Percentiles rank a stretch among this genome's conserved stretches.
Evolutionary conservation across 2,888 invertebrate genomes (phyloP).

Genomic region (Torymus aiolomorphi): DNA sequence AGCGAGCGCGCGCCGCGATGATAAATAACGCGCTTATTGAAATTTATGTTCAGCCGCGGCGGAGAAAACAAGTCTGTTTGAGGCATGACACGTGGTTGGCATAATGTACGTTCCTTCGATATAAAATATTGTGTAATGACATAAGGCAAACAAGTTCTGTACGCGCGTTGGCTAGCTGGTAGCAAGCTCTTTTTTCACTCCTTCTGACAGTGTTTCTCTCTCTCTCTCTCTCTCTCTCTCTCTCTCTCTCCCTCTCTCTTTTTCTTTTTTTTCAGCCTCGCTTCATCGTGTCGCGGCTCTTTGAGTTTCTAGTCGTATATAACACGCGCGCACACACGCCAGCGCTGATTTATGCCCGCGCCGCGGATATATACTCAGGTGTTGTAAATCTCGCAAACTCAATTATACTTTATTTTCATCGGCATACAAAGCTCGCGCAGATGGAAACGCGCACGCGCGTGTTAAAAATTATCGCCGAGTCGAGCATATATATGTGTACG

Average conservation of each 20-base stretch:
- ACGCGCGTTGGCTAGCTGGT: not conserved
- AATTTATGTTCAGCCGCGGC: constrained; percentile 44
- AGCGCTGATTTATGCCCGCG: constrained; percentile 38
- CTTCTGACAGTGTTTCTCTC: not conserved
- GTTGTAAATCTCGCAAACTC: constrained; percentile 57
- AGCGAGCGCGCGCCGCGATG: constrained; percentile 18
- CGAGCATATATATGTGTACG: not conserved
- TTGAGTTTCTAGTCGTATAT: constrained; percentile 36
- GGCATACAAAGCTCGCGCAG: constrained; percentile 15
- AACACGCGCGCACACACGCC: not conserved
- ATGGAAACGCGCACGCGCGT: constrained; percentile 11
- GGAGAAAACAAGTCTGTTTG: constrained; percentile 51
- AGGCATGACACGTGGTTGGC: constrained; percentile 49
- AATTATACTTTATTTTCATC: constrained; percentile 56
- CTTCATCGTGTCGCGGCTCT: constrained; percentile 23
- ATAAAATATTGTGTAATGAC: constrained; percentile 59
- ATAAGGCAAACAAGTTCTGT: constrained; percentile 55
- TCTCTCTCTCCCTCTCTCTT: not conserved
- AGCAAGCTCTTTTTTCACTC: constrained; percentile 8
- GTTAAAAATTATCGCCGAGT: constrained; percentile 27
- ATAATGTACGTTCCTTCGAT: constrained; percentile 49
- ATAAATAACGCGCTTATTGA: constrained; percentile 57
- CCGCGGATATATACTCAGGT: constrained; percentile 25
- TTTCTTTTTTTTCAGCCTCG: not conserved
- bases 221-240: constrained; percentile 1